Percentiles rank a stretch among this genome's conserved stretches.
phyloP scores from a whole-genome alignment of 1,140 invertebrate genomes.

The Eurosta solidaginis region DNA sequence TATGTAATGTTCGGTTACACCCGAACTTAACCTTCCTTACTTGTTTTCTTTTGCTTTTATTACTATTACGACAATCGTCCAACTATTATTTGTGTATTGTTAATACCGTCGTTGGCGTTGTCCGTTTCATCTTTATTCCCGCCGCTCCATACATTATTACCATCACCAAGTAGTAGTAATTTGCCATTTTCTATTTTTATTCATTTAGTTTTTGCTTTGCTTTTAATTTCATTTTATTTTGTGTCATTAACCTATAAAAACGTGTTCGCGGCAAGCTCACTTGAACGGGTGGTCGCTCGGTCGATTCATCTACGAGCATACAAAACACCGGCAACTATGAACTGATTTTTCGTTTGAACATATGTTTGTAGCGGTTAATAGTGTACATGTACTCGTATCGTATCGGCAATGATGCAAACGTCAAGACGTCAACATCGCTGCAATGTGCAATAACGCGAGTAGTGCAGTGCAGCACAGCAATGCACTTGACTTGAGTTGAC shows the following conservation, averaged over 20 bases:
- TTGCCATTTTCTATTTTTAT: not conserved
- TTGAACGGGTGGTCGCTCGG: not conserved
- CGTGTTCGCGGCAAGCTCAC: slow-evolving; percentile 12
- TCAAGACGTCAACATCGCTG: not conserved
- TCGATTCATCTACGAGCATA: not conserved
- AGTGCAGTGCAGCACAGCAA: not conserved
- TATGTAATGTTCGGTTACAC: no score
- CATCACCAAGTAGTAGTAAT: not conserved
- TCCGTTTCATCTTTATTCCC: not conserved
- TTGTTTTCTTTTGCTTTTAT: slow-evolving; percentile 23
- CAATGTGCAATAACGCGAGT: not conserved
- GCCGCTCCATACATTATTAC: not conserved
- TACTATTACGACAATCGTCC: not conserved
- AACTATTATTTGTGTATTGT: not conserved
- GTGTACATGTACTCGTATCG: not conserved
- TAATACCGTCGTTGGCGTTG: not conserved
- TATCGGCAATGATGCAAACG: slow-evolving; percentile 9
- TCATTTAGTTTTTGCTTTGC: not conserved
- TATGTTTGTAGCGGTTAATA: not conserved
- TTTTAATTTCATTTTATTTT: slow-evolving; percentile 24
- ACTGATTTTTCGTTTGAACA: not conserved
- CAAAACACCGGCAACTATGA: not conserved
- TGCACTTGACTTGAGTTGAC: slow-evolving; percentile 28
- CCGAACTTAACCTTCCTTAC: no score
- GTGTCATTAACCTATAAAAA: slow-evolving; percentile 28